phyloP scores from a whole-genome alignment of 2,797 vertebrate species.

The Florisuga fusca region DNA sequence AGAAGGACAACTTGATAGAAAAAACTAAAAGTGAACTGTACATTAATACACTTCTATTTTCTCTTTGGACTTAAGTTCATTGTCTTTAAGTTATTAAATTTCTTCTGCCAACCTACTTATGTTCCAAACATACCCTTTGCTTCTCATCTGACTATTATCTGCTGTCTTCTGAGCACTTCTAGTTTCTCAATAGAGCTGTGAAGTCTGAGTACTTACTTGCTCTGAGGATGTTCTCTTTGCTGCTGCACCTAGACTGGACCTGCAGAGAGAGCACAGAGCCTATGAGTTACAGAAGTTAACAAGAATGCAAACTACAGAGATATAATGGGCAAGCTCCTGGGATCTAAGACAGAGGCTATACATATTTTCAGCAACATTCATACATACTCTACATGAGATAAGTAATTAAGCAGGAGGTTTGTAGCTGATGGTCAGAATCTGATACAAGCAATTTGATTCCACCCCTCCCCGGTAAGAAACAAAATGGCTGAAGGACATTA shows the following conservation, averaged over 20 bases:
- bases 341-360: slow-evolving; percentile 79
- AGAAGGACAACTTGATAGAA: not conserved
- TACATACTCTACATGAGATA: slow-evolving; percentile 12
- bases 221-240: slow-evolving; percentile 99
- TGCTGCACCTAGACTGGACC: slow-evolving; percentile 99
- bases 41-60: not conserved
- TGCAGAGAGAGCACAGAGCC: slow-evolving; percentile 82
- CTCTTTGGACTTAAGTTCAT: not conserved
- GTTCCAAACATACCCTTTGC: not conserved
- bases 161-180: not conserved
- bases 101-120: not conserved
- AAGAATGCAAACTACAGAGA: slow-evolving; percentile 61
- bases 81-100: not conserved
- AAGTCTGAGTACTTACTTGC: slow-evolving; percentile 89
- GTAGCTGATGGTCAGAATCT: slow-evolving; percentile 7
- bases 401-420: slow-evolving; percentile 37
- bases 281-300: slow-evolving; percentile 75
- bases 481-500: slow-evolving; percentile 5
- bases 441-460: slow-evolving; percentile 32
- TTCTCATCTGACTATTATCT: not conserved
- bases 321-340: slow-evolving; percentile 84
- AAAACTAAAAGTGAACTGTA: not conserved
- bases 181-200: not conserved
- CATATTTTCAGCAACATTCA: slow-evolving; percentile 45
- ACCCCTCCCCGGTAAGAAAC: not conserved